Evolutionary conservation across 1,140 invertebrate genomes (phyloP).

Genomic region (Achroia grisella): DNA sequence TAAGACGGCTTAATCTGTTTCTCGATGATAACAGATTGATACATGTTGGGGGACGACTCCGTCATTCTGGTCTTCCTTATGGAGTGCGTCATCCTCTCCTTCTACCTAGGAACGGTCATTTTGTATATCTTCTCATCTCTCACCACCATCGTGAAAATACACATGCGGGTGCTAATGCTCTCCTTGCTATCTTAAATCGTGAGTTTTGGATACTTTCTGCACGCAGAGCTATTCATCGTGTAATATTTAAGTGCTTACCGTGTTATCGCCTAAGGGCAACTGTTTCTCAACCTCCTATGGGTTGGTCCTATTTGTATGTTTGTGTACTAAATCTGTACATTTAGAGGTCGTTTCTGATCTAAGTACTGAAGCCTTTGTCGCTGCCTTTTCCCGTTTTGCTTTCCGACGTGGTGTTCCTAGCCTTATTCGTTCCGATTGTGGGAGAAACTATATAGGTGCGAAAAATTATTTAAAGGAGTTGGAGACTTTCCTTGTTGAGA

Average conservation of each 20-base stretch:
- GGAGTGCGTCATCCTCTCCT: not conserved
- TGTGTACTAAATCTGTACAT: not conserved
- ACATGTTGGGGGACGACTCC: not conserved
- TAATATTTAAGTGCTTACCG: not conserved
- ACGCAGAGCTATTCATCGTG: not conserved
- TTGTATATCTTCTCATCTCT: not conserved
- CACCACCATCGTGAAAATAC: not conserved
- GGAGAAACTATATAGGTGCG: constrained; percentile 40
- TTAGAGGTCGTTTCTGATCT: not conserved
- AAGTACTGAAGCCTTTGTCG: constrained; percentile 6
- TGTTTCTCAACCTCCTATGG: not conserved
- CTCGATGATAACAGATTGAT: not conserved
- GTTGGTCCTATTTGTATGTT: not conserved
- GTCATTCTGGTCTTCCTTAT: not conserved
- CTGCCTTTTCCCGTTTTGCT: constrained; percentile 5
- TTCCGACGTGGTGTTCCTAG: constrained; percentile 35
- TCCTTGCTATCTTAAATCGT: not conserved
- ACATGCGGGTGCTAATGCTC: not conserved
- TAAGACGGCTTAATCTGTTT: no score
- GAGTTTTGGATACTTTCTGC: not conserved
- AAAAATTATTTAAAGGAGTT: constrained; percentile 14
- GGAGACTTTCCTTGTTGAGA: constrained; percentile 1
- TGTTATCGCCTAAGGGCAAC: not conserved
- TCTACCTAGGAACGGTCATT: not conserved
- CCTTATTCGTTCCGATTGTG: constrained; percentile 40